Percentiles rank a stretch among this genome's conserved stretches.
These are phyloP conservation scores for Schizopygopsis malacanthus DNA, from an alignment of 2,797 vertebrate genomes.

Conservation along the genomic window DNA sequence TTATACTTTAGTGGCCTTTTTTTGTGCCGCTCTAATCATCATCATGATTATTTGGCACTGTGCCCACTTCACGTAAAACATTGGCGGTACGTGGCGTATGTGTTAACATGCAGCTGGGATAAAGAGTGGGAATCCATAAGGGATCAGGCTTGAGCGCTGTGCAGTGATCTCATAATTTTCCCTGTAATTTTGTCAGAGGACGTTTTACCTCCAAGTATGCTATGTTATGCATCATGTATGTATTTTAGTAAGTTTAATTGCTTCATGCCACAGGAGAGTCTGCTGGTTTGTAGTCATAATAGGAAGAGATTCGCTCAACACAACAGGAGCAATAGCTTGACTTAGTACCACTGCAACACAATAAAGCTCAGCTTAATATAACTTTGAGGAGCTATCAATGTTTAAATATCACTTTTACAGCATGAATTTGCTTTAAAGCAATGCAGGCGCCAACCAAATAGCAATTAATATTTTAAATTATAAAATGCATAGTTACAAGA, in stretches of 20 bases:
- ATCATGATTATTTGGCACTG: slow-evolving; percentile 49
- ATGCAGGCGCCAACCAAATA: slow-evolving; percentile 13
- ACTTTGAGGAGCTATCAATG: slow-evolving; percentile 58
- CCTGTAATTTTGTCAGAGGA: neutral
- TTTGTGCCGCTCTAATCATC: slow-evolving; percentile 40
- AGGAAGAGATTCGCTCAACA: neutral
- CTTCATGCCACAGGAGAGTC: slow-evolving; percentile 25
- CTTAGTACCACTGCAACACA: slow-evolving; percentile 14
- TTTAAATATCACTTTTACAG: slow-evolving; percentile 58
- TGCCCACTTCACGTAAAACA: slow-evolving; percentile 39
- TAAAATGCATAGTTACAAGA: neutral
- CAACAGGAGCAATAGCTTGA: slow-evolving; percentile 9
- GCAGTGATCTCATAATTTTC: slow-evolving; percentile 14
- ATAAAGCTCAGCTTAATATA: slow-evolving; percentile 62
- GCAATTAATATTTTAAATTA: neutral
- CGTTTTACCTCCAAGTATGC: slow-evolving; percentile 3
- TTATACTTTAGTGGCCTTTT: slow-evolving; percentile 27
- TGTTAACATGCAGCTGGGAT: slow-evolving; percentile 46
- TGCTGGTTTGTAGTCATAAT: slow-evolving; percentile 34
- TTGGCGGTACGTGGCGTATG: slow-evolving; percentile 22
- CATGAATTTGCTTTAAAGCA: slow-evolving; percentile 30
- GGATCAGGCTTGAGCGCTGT: neutral
- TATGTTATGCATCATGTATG: slow-evolving; percentile 36
- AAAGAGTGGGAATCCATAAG: slow-evolving; percentile 35
- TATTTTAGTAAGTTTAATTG: slow-evolving; percentile 41